Conservation (phyloP, 2,888 invertebrate species). For the Busseola fusca region DNA sequence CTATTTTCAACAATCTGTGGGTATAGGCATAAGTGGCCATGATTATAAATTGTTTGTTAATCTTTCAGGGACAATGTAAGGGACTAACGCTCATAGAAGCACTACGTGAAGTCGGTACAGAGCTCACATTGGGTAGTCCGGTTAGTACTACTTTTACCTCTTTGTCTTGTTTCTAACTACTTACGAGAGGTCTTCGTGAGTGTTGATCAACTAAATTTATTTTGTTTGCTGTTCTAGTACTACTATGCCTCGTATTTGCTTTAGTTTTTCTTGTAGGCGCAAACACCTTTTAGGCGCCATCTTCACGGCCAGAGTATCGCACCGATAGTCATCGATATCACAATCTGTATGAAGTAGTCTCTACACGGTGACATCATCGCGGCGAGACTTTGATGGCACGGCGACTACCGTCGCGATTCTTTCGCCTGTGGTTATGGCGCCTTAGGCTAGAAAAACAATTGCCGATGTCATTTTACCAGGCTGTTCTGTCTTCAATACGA, state of each 20-base stretch:
- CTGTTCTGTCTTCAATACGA: background rate
- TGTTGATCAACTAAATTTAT: background rate
- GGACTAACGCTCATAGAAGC: constrained; percentile 75
- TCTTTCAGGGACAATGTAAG: constrained; percentile 68
- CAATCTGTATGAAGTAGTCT: background rate
- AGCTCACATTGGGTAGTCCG: constrained; percentile 41
- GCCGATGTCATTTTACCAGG: background rate
- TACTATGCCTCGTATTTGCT: constrained; percentile 8
- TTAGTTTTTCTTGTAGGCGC: constrained; percentile 4
- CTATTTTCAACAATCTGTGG: background rate
- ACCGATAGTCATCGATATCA: no score
- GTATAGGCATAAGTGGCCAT: background rate
- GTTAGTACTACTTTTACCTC: constrained; percentile 49
- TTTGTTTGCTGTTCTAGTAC: background rate
- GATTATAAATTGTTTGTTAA: background rate
- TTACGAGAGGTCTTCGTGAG: background rate
- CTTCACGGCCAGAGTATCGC: background rate
- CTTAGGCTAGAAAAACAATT: background rate
- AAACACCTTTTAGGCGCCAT: background rate
- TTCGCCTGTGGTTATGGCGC: background rate
- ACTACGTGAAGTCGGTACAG: constrained; percentile 63
- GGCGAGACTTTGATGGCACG: background rate
- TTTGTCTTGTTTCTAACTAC: background rate
- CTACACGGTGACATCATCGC: background rate
- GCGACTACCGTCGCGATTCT: background rate